phyloP scores from a whole-genome alignment of 2,888 invertebrate species.

The Chloroclystis v-ata region DNA sequence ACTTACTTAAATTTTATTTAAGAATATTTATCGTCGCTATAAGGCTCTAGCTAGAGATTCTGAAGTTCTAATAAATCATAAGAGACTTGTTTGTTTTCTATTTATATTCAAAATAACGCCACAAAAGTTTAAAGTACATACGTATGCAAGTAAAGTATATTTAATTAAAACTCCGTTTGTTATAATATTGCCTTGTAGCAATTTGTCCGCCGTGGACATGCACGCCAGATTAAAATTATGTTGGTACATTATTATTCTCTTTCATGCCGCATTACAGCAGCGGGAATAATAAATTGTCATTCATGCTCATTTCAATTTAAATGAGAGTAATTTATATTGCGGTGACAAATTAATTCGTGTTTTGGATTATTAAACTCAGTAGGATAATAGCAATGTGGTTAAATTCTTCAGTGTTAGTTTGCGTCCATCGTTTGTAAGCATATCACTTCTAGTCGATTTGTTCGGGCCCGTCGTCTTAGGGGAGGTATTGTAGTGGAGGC shows the following conservation, averaged over 20 bases:
- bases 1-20: too few species aligned
- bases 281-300: slow-evolving; percentile 36
- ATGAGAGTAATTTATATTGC: slow-evolving; percentile 35
- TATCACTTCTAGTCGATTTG: slow-evolving; percentile 70
- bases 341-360: slow-evolving; percentile 34
- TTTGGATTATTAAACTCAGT: slow-evolving; percentile 25
- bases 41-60: too few species aligned
- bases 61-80: too few species aligned
- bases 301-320: slow-evolving; percentile 34
- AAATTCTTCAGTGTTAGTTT: slow-evolving; percentile 34
- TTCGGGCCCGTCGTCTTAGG: slow-evolving; percentile 37
- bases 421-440: slow-evolving; percentile 48
- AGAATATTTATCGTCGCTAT: too few species aligned
- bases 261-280: slow-evolving; percentile 30
- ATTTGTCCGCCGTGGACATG: slow-evolving; percentile 29
- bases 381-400: slow-evolving; percentile 25
- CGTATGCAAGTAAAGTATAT: not conserved
- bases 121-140: slow-evolving; percentile 2
- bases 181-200: slow-evolving; percentile 20
- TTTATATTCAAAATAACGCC: too few species aligned
- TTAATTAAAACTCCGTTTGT: slow-evolving; percentile 18
- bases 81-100: too few species aligned
- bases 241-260: slow-evolving; percentile 29
- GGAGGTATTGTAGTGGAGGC: slow-evolving; percentile 39
- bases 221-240: slow-evolving; percentile 28